Evolutionary conservation across 2,888 invertebrate genomes (phyloP), one percentile per base, ranked within the genome.

Genomic region (Drosophila helvetica): DNA sequence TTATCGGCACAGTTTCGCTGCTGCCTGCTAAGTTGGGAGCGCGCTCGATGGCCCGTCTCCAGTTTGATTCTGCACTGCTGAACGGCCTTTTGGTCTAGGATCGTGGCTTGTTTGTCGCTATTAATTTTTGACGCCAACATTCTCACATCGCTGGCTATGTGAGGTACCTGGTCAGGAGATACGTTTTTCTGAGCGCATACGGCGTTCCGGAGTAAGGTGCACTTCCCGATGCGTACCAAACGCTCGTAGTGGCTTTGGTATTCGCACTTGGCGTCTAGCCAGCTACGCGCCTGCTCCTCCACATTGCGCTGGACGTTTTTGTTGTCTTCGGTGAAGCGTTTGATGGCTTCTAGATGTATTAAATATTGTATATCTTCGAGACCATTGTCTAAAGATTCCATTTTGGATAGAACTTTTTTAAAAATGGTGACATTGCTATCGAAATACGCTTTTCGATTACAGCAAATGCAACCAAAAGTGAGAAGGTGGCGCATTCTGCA

Each of bases 311-410:
- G 76, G 15, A 90, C 71, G 12, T 83, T 75, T 0, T 72, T 67
- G 7, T 75, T 71, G 19, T 88, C 86, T 0, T 91, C 91, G 4
- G 58, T 64, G 27, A 81, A 88, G 1, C 90, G 90, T n/a, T 86
- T 89, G 3, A 83, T 17, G 0, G 86, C 79, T 46, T 91, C 91
- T 50, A 91, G 52, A 15, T 90, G 79, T 2, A 91, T 67, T 22
- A 91, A 45, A 42, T 87, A 79, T 33, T 82, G 76, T 4, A 91
- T 81, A 15, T 91, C 90, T 1, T 88, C 27, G 30, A 18, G 3
- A 15, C 30, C 5, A 4, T 3, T 52, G 22, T 3, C 17, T 8
- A 33, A 27, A 1, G 51, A 10, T 9, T 61, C 55, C 86, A 85
- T 74, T 27, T 25, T 74, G 7, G 19, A 9, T 8, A 6, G 6